phyloP scores from a whole-genome alignment of 2,797 vertebrate genomes.

The Anolis apletophallus region DNA sequence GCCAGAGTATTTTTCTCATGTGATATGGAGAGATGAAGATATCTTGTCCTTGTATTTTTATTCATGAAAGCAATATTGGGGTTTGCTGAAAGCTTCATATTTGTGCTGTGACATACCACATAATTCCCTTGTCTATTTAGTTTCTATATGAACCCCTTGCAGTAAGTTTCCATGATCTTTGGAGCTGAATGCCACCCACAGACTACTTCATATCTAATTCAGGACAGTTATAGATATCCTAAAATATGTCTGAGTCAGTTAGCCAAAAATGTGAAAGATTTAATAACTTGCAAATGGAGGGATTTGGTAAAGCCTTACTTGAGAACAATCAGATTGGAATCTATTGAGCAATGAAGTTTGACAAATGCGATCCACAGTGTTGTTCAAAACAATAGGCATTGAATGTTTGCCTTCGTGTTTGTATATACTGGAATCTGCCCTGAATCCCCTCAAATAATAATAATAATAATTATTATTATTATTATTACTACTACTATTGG shows the following conservation, averaged over 20 bases:
- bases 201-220: neutral
- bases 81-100: neutral
- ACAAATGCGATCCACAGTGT: no score
- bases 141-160: neutral
- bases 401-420: no score
- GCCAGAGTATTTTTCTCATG: neutral
- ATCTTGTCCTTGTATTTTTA: neutral
- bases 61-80: neutral
- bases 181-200: neutral
- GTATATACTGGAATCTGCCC: no score
- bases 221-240: neutral
- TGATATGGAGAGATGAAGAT: neutral
- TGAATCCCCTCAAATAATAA: no score
- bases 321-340: no score
- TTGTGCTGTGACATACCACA: neutral
- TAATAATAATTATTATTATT: no score
- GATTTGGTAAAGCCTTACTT: no score
- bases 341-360: no score
- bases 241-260: neutral
- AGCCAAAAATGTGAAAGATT: no score
- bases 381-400: no score
- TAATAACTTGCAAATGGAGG: no score
- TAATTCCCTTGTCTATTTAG: neutral
- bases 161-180: neutral
- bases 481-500: no score